Conservation (phyloP, 2,888 invertebrate species). For the Polydrusus tereticollis region DNA sequence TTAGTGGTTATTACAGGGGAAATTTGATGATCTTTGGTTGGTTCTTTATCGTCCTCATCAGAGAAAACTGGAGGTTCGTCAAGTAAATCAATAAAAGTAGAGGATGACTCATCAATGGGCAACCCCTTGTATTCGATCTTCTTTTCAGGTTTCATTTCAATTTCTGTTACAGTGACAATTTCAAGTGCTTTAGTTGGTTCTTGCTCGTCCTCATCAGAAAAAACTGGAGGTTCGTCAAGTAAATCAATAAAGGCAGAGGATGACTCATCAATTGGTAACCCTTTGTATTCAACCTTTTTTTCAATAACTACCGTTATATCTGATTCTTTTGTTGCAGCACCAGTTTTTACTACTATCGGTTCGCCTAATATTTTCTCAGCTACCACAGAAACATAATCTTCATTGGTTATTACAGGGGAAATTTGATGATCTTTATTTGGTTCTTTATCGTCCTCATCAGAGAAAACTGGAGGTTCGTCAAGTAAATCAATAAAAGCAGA, state of each 20-base stretch:
- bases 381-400: not conserved
- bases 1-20: too few relatives aligned
- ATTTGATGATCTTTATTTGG: not conserved
- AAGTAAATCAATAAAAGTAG: conserved; percentile 55
- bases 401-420: not conserved
- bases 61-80: conserved; percentile 60
- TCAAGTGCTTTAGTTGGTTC: not conserved
- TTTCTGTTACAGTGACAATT: too few relatives aligned
- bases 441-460: conserved; percentile 56
- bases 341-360: not conserved
- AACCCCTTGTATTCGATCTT: too few relatives aligned
- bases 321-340: not conserved
- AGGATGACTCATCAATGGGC: conserved; percentile 54
- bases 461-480: conserved; percentile 59
- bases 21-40: not conserved
- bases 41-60: conserved; percentile 55
- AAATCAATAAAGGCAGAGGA: conserved; percentile 62
- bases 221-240: conserved; percentile 58
- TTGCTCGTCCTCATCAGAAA: conserved; percentile 54
- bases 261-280: conserved; percentile 34
- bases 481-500: conserved; percentile 55
- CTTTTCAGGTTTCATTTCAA: too few relatives aligned
- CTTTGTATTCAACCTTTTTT: not conserved
- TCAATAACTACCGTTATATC: conserved; percentile 2
- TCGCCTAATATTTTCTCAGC: not conserved